A percentile compares a stretch with the other conserved stretches of the same genome.
Conservation (phyloP, 2,888 invertebrate genomes). For the Calliphora vomitoria region DNA sequence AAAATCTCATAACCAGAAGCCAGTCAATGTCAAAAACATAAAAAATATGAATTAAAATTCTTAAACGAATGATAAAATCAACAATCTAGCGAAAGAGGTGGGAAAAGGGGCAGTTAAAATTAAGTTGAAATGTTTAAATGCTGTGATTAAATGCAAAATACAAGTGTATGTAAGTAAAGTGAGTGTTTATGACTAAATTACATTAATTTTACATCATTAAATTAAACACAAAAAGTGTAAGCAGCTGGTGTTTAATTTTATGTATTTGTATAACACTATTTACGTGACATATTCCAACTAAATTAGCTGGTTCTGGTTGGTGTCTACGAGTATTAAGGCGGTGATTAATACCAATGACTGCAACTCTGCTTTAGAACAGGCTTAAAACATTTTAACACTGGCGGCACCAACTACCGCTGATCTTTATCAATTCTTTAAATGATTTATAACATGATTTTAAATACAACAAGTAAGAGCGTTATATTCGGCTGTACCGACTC, state of each 20-base stretch:
- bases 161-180: constrained; percentile 5
- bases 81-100: neutral
- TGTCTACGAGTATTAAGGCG: neutral
- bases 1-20: constrained; percentile 32
- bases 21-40: constrained; percentile 26
- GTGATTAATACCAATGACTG: constrained; percentile 15
- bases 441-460: constrained; percentile 36
- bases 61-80: constrained; percentile 23
- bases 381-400: constrained; percentile 45
- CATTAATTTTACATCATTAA: constrained; percentile 37
- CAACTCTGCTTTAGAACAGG: neutral
- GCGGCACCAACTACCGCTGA: neutral
- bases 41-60: constrained; percentile 38
- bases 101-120: neutral
- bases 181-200: constrained; percentile 33
- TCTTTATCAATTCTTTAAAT: constrained; percentile 39
- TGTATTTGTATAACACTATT: constrained; percentile 56
- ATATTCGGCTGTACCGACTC: no score
- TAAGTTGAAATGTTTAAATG: constrained; percentile 29
- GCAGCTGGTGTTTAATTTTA: constrained; percentile 61
- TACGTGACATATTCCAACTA: constrained; percentile 31
- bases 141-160: neutral
- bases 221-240: constrained; percentile 12
- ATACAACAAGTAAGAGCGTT: neutral
- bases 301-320: constrained; percentile 39